Base-by-base conservation (phyloP, 2,113 vertebrate genomes). In the Hepsetus odoe region DNA sequence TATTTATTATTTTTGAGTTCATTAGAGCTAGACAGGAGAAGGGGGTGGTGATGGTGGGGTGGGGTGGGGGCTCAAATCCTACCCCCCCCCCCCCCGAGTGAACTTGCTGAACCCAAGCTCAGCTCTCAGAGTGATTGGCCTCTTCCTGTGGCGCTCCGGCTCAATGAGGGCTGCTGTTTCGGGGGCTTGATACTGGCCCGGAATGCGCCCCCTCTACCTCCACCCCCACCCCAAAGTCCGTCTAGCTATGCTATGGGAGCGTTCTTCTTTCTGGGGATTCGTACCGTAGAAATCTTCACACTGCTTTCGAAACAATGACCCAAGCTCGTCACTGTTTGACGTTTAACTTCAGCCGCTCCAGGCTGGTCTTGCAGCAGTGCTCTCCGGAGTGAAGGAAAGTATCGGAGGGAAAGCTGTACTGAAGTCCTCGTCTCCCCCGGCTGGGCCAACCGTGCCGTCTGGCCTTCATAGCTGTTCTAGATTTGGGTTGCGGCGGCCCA, bases 141-240 rank as follows among this genome's bases (percentile, higher is more conserved):
- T 74, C 79, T 83, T 82, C 74, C 83, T 82, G 77, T 71, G 74
- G 62, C 26, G 65, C 74, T 44, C 33, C 33, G 20, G 77, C 70
- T 78, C 74, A 85, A 69, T 74, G 49, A 74, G 30, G 24, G 49
- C 69, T 82, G 77, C 80, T 80, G 59, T 82, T 80, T 82, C 42
- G 38, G 70, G 59, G 40, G 78, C 49, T 24, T 46, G 42, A 53
- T 55, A 22, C 33, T 2, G 32, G 13, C 18, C 46, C 26, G 33
- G 49, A 64, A 74, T 64, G 58, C 4, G 28, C 35, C 8, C 56
- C 49, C 56, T n/a, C 40, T 30, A 32, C 58, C 30, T 64, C 51
- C 32, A 22, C 30, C 69, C 38, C 56, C 32, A n/a, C 30, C 26
- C 46, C 42, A 58, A 42, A 58, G 66, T 49, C 35, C 24, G 58